These are phyloP conservation scores for Benitochromis conjunctus DNA, from an alignment of 2,113 vertebrate genomes.

Conservation along the genomic window DNA sequence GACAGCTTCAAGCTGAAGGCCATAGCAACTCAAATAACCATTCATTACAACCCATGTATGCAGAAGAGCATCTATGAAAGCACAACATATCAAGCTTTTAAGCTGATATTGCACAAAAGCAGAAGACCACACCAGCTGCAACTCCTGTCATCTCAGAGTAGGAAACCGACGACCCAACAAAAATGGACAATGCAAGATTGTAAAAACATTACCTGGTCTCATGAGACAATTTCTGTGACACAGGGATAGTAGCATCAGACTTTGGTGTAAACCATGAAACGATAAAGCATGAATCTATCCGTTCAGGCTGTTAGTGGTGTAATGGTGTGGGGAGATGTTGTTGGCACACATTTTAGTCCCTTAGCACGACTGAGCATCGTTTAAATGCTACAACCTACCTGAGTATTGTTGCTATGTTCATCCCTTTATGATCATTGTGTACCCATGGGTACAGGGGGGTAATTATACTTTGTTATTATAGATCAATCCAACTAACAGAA, in stretches of 20 bases:
- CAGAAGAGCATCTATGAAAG: not conserved
- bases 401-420: not conserved
- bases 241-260: accelerated
- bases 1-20: not conserved
- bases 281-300: not conserved
- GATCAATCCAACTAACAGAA: not conserved
- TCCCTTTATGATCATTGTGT: not conserved
- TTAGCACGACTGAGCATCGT: not conserved
- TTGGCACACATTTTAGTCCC: not conserved
- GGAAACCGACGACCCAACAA: accelerated
- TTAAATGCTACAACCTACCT: not conserved
- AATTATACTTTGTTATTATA: not conserved
- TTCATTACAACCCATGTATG: not conserved
- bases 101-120: not conserved
- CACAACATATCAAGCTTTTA: not conserved
- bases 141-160: accelerated
- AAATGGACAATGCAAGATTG: not conserved
- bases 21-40: not conserved
- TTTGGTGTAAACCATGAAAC: not conserved
- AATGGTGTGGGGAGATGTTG: not conserved
- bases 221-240: not conserved
- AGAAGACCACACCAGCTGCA: not conserved
- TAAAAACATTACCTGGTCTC: not conserved
- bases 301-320: not conserved
- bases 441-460: not conserved